A percentile compares a stretch with the other conserved stretches of the same genome.
These are phyloP conservation scores for Notarius lentiginosus DNA, from an alignment of 2,113 vertebrate species.

Conservation along the genomic window DNA sequence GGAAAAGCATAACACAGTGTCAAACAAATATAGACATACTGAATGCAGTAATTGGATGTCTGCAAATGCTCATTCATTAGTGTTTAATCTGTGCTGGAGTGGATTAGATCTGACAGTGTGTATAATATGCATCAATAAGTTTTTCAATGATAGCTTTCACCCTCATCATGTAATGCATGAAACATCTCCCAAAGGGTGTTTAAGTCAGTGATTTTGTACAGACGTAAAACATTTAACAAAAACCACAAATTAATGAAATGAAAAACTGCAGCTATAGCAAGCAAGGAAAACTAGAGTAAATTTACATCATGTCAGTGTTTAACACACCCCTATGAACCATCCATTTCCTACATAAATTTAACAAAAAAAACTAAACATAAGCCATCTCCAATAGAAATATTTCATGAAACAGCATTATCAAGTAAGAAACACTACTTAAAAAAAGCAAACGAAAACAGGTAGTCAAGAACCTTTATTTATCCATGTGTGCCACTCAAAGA, in stretches of 20 bases:
- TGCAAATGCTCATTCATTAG: too few relatives aligned
- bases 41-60: too few relatives aligned
- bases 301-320: background rate
- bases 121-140: background rate
- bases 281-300: background rate
- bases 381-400: background rate
- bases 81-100: background rate
- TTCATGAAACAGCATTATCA: background rate
- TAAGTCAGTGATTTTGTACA: background rate
- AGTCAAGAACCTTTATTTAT: conserved; percentile 82
- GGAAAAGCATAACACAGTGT: background rate
- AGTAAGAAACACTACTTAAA: background rate
- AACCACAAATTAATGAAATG: background rate
- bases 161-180: background rate
- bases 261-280: background rate
- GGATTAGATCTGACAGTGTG: background rate
- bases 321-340: background rate
- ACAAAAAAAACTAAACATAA: background rate
- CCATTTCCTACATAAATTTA: background rate
- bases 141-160: background rate
- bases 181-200: background rate
- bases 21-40: background rate
- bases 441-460: conserved; percentile 48
- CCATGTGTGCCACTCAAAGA: conserved; percentile 76
- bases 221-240: background rate